Evolutionary conservation across 2,113 vertebrate genomes (phyloP), one percentile per base, ranked within the genome.

Genomic region (Trematomus loennbergii): DNA sequence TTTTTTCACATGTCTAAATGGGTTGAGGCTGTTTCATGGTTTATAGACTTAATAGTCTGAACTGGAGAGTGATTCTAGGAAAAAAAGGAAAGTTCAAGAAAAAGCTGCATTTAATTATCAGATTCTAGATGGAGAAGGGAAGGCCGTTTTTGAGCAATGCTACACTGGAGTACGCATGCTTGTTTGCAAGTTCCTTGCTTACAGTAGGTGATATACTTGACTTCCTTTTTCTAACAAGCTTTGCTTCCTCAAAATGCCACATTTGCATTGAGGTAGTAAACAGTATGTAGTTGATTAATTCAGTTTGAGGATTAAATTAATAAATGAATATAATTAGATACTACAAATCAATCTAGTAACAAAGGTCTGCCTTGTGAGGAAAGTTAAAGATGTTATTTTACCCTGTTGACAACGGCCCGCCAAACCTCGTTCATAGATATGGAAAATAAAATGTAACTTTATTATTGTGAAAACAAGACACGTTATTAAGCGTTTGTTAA

Each of bases 171-270:
- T 17, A 0, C 18, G 6, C 75, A 43, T 3, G 9, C 49, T 60
- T 43, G 29, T 17, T 36, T 40, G 48, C 40, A 60, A 71, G 58
- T 67, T 79, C 68, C 57, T 22, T 60, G 6, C 40, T 59, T 16
- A 17, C 25, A 54, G 18, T 43, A 46, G 45, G 58, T 76, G 58
- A n/a, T 36, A 33, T 17, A 7, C 45, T 18, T 45, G 13, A 89
- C 86, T 91, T 91, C 90, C 88, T 22, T 52, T 83, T 90, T 90
- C 75, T 67, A 65, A 7, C 49, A 67, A 60, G 36, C 36, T 66
- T 9, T 17, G 58, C 86, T 91, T 90, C 90, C 88, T 88, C 79
- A 81, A 85, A 84, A 55, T 40, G 16, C 0, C 17, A 59, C 16
- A 65, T 12, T 60, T 33, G 8, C 25, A 55, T 9, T 25, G 15